Conservation (phyloP, 2,888 invertebrate species). For the Cephus pygmeus region DNA sequence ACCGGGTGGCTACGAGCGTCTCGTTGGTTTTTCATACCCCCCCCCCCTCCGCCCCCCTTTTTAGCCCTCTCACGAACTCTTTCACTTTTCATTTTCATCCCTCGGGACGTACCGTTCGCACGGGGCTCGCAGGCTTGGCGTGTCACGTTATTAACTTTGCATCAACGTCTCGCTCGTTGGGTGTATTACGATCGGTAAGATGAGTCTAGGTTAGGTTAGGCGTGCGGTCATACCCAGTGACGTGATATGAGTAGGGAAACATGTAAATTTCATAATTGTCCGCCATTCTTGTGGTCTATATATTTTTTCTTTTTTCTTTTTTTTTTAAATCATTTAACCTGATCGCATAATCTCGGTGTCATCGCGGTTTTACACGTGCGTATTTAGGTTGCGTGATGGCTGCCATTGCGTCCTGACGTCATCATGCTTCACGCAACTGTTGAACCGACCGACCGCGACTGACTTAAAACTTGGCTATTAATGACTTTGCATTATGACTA, state of each 20-base stretch:
- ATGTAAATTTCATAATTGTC: too few species aligned
- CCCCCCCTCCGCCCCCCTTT: background rate
- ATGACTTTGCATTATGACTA: background rate
- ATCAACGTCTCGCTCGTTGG: constrained; percentile 30
- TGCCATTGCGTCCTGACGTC: constrained; percentile 47
- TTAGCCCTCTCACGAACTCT: constrained; percentile 19
- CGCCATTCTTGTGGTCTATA: background rate
- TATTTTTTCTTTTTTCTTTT: background rate
- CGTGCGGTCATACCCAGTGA: background rate
- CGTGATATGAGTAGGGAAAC: background rate
- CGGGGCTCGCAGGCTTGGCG: constrained; percentile 50
- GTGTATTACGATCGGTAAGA: background rate
- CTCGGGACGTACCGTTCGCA: constrained; percentile 21
- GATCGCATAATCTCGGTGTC: constrained; percentile 38
- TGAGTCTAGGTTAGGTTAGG: background rate
- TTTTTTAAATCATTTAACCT: constrained; percentile 41
- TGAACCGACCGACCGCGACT: constrained; percentile 31
- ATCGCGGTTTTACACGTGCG: constrained; percentile 35
- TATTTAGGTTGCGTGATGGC: constrained; percentile 15
- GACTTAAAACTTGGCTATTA: background rate
- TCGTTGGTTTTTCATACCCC: constrained; percentile 38
- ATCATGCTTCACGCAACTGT: constrained; percentile 47
- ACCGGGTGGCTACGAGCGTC: constrained; percentile 22
- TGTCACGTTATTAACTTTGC: constrained; percentile 55
- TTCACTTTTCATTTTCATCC: constrained; percentile 29